A percentile compares a stretch with the other conserved stretches of the same genome.
Evolutionary conservation across 2,888 invertebrate genomes (phyloP).

Genomic region (Scaptomyza polygonia): DNA sequence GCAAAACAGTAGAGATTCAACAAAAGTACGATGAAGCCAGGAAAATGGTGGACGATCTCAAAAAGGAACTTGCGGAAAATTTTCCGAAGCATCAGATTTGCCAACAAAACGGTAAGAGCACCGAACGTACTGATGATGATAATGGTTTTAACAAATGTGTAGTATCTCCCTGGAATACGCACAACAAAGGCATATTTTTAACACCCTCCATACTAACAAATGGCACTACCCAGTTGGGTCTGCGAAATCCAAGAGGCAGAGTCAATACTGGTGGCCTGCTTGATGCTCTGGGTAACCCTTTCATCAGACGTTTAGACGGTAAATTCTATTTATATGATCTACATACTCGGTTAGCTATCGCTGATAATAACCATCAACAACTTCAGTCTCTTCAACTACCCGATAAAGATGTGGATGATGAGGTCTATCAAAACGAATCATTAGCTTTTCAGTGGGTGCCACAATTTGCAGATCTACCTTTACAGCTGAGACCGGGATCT

Average conservation of each 20-base stretch:
- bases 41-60: background rate
- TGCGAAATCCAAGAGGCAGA: constrained; percentile 1
- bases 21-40: background rate
- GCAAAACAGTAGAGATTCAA: background rate
- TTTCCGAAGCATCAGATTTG: background rate
- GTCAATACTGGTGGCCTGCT: constrained; percentile 3
- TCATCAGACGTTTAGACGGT: constrained; percentile 3
- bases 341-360: constrained; percentile 11
- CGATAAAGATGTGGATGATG: background rate
- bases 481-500: constrained; percentile 33
- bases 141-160: constrained; percentile 14
- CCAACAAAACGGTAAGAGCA: background rate
- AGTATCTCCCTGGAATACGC: constrained; percentile 4
- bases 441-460: constrained; percentile 7
- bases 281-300: constrained; percentile 3
- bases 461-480: constrained; percentile 16
- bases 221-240: background rate
- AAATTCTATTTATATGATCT: constrained; percentile 18
- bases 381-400: background rate
- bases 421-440: background rate
- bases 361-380: background rate
- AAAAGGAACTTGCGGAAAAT: background rate
- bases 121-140: constrained; percentile 3
- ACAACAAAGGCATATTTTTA: constrained; percentile 3
- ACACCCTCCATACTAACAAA: constrained; percentile 1